Conservation (phyloP, 2,797 vertebrate genomes). For the Lepus oiostolus region DNA sequence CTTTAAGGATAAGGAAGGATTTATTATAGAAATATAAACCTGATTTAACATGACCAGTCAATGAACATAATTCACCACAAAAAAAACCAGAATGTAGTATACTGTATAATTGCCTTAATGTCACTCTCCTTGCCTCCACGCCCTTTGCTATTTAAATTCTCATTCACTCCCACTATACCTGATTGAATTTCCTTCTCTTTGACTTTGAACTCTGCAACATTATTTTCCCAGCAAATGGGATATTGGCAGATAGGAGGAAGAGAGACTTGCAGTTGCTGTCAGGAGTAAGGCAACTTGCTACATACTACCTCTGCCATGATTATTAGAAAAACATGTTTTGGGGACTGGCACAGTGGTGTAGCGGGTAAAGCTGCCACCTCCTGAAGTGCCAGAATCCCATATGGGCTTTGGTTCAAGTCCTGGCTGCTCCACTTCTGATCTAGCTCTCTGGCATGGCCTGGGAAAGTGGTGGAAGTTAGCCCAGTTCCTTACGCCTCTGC, state of each 20-base stretch:
- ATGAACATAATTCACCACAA: background rate
- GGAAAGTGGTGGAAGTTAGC: no score
- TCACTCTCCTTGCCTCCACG: background rate
- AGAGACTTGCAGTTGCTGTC: background rate
- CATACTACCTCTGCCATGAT: background rate
- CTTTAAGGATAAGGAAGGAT: background rate
- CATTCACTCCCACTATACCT: background rate
- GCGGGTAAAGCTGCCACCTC: no score
- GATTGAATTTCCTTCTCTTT: background rate
- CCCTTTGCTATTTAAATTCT: background rate
- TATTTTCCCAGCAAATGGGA: background rate
- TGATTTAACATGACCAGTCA: background rate
- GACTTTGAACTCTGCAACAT: background rate
- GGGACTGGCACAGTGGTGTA: no score
- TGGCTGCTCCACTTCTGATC: no score
- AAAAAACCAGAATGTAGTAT: background rate
- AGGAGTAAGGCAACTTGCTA: background rate
- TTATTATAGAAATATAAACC: background rate
- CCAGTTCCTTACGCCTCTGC: no score
- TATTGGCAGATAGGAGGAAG: background rate
- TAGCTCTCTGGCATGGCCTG: no score
- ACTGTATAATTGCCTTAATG: background rate
- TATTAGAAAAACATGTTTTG: background rate
- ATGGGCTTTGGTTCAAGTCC: no score
- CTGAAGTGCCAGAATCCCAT: no score